Base-by-base conservation (phyloP, 2,113 vertebrate species). In the Trogon melanurus region DNA sequence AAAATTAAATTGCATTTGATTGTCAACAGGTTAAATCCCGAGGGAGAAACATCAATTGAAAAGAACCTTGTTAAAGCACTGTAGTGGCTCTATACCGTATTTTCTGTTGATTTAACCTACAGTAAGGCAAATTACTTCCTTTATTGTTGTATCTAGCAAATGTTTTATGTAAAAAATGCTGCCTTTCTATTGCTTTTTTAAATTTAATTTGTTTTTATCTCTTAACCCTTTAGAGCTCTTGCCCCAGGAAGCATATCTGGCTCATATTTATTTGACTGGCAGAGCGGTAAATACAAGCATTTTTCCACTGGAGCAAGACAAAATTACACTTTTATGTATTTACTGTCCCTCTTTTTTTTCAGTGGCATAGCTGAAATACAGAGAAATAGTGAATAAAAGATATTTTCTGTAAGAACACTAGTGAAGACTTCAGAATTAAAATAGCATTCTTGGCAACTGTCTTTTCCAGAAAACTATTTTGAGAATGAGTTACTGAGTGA, bases 401-500 rank as follows among this genome's bases (percentile, higher is more conserved):
- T 54, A 67, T 67, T 41, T 58, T 71, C 65, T 69, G 18, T 44
- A 64, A 89, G 73, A 88, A 75, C 44, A 79, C 29, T 45, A 58
- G 65, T 71, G 78, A 96, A 85, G 91, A 90, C 83, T 95, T 95
- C 85, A 91, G 85, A 92, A 65, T 97, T 88, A 95, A 95, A 95
- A 94, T 95, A 97, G 78, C 79, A 85, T 91, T 92, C 92, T 96
- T 97, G 94, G 89, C 93, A 97, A 96, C 87, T 95, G 89, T 97
- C 95, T 97, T 95, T 97, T 95, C 91, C 72, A 96, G 93, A 96
- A 97, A 97, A 90, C 93, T 97, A 93, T 98, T 97, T 97, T 96
- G 97, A 98, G 97, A 97, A 96, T 94, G 95, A 97, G 96, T 97
- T 97, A 85, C 92, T 13, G 29, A 83, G 92, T 97, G 97, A 98